Evolutionary conservation across 2,113 vertebrate genomes (phyloP).

Genomic region (Nanorana parkeri): DNA sequence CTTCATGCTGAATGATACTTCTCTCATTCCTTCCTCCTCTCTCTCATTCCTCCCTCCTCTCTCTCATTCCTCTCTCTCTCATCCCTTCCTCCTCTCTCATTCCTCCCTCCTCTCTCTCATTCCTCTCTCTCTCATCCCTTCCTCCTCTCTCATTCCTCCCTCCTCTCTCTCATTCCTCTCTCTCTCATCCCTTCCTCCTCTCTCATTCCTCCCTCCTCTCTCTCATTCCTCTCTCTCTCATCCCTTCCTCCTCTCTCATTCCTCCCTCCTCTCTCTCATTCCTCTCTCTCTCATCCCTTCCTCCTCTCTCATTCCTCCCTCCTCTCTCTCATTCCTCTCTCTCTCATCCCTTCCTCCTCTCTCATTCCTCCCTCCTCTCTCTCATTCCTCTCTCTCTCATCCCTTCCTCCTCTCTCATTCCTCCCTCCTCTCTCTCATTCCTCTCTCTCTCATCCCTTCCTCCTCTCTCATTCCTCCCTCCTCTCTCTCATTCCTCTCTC

Average conservation of each 20-base stretch:
- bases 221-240: neutral
- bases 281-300: neutral
- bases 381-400: neutral
- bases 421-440: neutral
- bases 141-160: neutral
- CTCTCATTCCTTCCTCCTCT: neutral
- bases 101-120: neutral
- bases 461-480: neutral
- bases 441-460: neutral
- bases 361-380: no score
- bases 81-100: neutral
- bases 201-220: neutral
- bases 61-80: neutral
- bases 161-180: neutral
- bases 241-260: neutral
- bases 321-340: neutral
- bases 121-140: neutral
- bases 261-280: neutral
- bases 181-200: neutral
- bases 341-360: neutral
- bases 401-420: neutral
- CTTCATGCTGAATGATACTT: no score
- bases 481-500: neutral
- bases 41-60: neutral
- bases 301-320: no score